Percentiles rank a stretch among this genome's conserved stretches.
These are phyloP conservation scores for Carapus acus DNA, from an alignment of 2,797 vertebrate species.

Conservation along the genomic window DNA sequence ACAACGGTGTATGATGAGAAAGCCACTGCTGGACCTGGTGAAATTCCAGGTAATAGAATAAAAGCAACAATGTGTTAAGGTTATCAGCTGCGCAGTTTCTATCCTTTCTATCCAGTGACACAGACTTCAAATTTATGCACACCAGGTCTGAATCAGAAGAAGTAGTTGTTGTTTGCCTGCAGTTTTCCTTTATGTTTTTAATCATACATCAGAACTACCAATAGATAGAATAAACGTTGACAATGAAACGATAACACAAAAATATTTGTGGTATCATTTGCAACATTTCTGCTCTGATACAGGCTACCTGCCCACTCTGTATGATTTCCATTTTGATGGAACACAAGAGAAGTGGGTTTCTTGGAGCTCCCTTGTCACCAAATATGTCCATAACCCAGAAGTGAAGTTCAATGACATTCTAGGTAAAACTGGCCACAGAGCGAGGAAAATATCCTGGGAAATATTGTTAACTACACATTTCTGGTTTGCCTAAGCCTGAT, in stretches of 20 bases:
- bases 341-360: slow-evolving; percentile 78
- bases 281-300: slow-evolving; percentile 27
- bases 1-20: slow-evolving; percentile 63
- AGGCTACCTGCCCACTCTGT: slow-evolving; percentile 87
- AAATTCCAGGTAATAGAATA: slow-evolving; percentile 81
- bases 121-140: too few species aligned
- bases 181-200: too few species aligned
- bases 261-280: slow-evolving; percentile 5
- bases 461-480: not conserved
- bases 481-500: not conserved
- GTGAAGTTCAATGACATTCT: slow-evolving; percentile 86
- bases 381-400: slow-evolving; percentile 77
- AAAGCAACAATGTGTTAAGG: not conserved
- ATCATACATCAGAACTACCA: too few species aligned
- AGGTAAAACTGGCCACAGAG: slow-evolving; percentile 67
- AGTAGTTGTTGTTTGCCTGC: too few species aligned
- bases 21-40: slow-evolving; percentile 75
- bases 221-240: too few species aligned
- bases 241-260: too few species aligned
- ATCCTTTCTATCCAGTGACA: too few species aligned
- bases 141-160: too few species aligned
- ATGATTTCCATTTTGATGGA: slow-evolving; percentile 90
- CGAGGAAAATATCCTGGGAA: not conserved
- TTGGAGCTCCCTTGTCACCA: slow-evolving; percentile 82
- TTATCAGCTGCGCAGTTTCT: not conserved